Evolutionary conservation across 2,888 invertebrate species (phyloP).

Genomic region (Cancer borealis): DNA sequence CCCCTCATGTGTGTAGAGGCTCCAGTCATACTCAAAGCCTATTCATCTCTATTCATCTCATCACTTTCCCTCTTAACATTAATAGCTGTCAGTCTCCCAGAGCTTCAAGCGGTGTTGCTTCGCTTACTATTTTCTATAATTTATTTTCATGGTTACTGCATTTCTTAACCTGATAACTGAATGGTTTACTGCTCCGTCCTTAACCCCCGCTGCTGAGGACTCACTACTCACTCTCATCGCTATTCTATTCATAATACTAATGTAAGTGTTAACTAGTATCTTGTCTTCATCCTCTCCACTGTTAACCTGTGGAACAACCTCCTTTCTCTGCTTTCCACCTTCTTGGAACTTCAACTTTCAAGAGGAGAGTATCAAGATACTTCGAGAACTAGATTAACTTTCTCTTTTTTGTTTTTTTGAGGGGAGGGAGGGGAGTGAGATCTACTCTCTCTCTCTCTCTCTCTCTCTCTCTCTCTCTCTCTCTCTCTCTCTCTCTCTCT

Average conservation of each 20-base stretch:
- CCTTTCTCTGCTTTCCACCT: constrained; percentile 36
- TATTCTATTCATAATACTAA: background rate
- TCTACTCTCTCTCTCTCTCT: constrained; percentile 2
- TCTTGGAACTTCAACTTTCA: background rate
- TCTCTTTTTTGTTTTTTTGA: background rate
- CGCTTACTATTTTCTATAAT: background rate
- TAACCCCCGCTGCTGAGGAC: background rate
- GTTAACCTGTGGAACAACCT: background rate
- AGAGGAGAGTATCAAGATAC: background rate
- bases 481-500: constrained; percentile 39
- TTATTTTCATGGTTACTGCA: background rate
- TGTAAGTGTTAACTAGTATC: background rate
- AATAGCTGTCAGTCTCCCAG: background rate
- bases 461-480: constrained; percentile 16
- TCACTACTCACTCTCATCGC: background rate
- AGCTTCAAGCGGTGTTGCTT: background rate
- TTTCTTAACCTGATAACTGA: background rate
- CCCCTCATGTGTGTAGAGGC: background rate
- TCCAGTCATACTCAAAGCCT: no score
- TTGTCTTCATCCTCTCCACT: background rate
- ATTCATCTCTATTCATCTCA: no score
- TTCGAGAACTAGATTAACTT: constrained; percentile 20
- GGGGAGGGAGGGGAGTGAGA: background rate
- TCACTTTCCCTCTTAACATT: background rate
- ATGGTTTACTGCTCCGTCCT: background rate